These are phyloP conservation scores for Pungitius pungitius DNA, from an alignment of 2,113 vertebrate genomes.

Conservation along the genomic window DNA sequence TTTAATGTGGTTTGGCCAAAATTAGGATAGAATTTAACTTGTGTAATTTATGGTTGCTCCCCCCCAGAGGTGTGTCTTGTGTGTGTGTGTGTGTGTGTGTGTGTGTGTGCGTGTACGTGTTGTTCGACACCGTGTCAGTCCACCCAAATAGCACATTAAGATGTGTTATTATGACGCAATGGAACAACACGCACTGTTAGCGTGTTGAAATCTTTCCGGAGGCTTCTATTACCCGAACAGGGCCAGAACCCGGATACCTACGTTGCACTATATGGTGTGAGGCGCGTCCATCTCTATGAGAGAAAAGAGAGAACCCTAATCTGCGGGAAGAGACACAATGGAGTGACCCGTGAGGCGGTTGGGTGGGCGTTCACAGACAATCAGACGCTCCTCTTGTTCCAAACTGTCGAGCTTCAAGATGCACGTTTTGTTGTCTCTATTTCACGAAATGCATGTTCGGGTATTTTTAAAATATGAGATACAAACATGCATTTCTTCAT, in stretches of 20 bases:
- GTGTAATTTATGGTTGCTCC: not conserved
- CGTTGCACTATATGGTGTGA: not conserved
- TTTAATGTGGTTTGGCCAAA: not conserved
- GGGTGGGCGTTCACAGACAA: slow-evolving; percentile 39
- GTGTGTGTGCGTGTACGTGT: not conserved
- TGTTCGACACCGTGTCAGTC: not conserved
- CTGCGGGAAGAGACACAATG: slow-evolving; percentile 43
- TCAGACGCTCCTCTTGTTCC: slow-evolving; percentile 19
- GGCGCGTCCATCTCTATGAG: slow-evolving; percentile 1
- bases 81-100: slow-evolving; percentile 3
- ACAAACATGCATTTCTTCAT: not conserved
- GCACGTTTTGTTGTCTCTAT: not conserved
- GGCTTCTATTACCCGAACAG: not conserved
- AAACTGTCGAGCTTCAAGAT: slow-evolving; percentile 21
- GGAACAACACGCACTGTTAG: slow-evolving; percentile 32
- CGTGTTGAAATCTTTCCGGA: slow-evolving; percentile 4
- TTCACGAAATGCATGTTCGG: not conserved
- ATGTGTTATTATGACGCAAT: slow-evolving; percentile 30
- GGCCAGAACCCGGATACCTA: slow-evolving; percentile 8
- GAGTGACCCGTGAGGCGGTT: slow-evolving; percentile 26
- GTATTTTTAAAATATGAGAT: slow-evolving; percentile 6
- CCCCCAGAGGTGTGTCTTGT: not conserved
- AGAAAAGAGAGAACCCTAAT: slow-evolving; percentile 54
- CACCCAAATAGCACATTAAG: slow-evolving; percentile 15
- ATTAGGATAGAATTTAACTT: not conserved